phyloP scores from a whole-genome alignment of 2,113 vertebrate species.

The Climacteris rufus region DNA sequence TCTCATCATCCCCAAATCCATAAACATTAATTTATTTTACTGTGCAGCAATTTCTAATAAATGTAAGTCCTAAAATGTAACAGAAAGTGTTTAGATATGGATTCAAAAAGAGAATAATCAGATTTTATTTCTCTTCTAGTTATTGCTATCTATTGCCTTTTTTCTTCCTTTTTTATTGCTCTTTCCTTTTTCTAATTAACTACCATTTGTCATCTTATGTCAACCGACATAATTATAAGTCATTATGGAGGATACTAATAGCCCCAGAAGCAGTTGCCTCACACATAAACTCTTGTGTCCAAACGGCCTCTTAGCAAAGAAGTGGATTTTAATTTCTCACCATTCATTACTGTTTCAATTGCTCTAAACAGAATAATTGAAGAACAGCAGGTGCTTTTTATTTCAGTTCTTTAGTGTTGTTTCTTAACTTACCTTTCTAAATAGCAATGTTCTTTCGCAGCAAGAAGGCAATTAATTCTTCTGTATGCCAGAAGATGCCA shows the following conservation, averaged over 20 bases:
- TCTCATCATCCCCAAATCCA: background rate
- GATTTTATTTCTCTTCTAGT: background rate
- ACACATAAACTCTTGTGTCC: background rate
- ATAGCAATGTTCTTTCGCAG: background rate
- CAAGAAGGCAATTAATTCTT: background rate
- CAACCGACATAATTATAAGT: background rate
- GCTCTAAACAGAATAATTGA: background rate
- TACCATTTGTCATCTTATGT: background rate
- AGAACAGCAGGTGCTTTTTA: background rate
- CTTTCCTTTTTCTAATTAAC: background rate
- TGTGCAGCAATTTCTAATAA: background rate
- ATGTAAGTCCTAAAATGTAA: background rate
- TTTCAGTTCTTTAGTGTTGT: background rate
- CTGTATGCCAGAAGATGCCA: constrained; percentile 67
- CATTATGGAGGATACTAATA: background rate
- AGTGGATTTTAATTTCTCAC: background rate
- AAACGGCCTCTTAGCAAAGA: background rate
- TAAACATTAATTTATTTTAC: constrained; percentile 11
- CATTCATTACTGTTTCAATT: background rate
- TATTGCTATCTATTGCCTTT: background rate
- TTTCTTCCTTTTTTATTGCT: background rate
- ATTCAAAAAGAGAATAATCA: background rate
- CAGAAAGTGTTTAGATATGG: background rate
- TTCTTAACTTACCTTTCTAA: background rate
- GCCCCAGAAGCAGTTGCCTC: background rate